Percentiles rank a stretch among this genome's conserved stretches.
phyloP scores from a whole-genome alignment of 1,140 invertebrate species.

The Ceratina japonica region DNA sequence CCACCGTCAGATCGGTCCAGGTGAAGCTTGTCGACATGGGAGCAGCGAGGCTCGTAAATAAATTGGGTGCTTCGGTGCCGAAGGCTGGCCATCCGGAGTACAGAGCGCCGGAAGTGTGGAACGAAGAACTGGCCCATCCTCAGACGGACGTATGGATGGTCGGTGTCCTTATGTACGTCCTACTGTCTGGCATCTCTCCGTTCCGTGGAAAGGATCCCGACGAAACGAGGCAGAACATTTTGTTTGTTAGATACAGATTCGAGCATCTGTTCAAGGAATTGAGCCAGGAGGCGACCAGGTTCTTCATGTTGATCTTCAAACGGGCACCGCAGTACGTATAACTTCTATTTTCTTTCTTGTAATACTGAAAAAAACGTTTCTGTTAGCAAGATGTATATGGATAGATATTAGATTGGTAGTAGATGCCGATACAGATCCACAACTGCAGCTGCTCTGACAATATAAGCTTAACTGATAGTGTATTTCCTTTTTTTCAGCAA shows the following conservation, averaged over 20 bases:
- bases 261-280: slow-evolving; percentile 96
- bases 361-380: too few species aligned
- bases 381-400: too few species aligned
- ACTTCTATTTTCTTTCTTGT: slow-evolving; percentile 61
- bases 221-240: slow-evolving; percentile 95
- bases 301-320: slow-evolving; percentile 97
- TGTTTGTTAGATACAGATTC: slow-evolving; percentile 95
- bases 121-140: slow-evolving; percentile 90
- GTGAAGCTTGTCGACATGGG: slow-evolving; percentile 97
- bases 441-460: too few species aligned
- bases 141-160: slow-evolving; percentile 98
- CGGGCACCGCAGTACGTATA: slow-evolving; percentile 89
- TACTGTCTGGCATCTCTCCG: slow-evolving; percentile 95
- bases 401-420: too few species aligned
- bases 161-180: slow-evolving; percentile 94
- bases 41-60: slow-evolving; percentile 88
- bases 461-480: too few species aligned
- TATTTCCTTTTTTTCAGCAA: slow-evolving; percentile 85
- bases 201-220: slow-evolving; percentile 91
- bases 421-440: too few species aligned
- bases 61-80: slow-evolving; percentile 86
- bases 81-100: slow-evolving; percentile 86
- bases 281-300: slow-evolving; percentile 95
- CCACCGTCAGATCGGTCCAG: slow-evolving; percentile 89
- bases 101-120: slow-evolving; percentile 95